Conservation (phyloP, 2,113 vertebrate genomes). For the Menura novaehollandiae region DNA sequence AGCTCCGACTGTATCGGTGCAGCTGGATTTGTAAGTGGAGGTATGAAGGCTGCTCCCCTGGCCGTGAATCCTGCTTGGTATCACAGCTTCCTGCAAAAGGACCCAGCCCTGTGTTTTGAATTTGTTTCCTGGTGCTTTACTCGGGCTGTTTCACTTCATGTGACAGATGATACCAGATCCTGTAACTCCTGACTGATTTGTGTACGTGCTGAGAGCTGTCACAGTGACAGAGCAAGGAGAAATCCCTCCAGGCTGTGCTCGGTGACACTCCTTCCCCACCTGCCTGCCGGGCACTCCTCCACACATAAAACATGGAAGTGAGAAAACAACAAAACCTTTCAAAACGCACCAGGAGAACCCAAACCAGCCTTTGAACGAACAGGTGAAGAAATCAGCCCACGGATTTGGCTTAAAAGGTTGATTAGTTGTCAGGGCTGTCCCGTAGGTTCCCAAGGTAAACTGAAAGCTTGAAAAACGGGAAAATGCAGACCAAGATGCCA, state of each 20-base stretch:
- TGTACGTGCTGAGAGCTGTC: neutral
- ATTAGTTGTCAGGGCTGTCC: neutral
- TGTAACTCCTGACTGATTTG: neutral
- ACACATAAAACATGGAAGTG: accelerated
- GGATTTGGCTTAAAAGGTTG: neutral
- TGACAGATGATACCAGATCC: neutral
- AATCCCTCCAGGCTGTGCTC: neutral
- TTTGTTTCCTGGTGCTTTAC: neutral
- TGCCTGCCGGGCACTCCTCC: neutral
- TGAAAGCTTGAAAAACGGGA: neutral
- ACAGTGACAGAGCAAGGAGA: neutral
- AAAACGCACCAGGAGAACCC: neutral
- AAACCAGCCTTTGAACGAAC: neutral
- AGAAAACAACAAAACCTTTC: neutral
- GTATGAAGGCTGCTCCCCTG: neutral
- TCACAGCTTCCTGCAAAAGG: neutral
- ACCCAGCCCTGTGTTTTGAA: neutral
- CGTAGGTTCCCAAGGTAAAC: neutral
- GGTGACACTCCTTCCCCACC: neutral
- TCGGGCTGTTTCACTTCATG: neutral
- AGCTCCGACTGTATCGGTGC: neutral
- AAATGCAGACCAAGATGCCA: neutral
- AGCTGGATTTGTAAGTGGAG: neutral
- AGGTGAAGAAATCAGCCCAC: neutral
- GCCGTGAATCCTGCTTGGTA: neutral